Percentiles rank a stretch among this genome's conserved stretches.
phyloP scores from a whole-genome alignment of 1,140 invertebrate genomes.

The Berghia stephanieae region DNA sequence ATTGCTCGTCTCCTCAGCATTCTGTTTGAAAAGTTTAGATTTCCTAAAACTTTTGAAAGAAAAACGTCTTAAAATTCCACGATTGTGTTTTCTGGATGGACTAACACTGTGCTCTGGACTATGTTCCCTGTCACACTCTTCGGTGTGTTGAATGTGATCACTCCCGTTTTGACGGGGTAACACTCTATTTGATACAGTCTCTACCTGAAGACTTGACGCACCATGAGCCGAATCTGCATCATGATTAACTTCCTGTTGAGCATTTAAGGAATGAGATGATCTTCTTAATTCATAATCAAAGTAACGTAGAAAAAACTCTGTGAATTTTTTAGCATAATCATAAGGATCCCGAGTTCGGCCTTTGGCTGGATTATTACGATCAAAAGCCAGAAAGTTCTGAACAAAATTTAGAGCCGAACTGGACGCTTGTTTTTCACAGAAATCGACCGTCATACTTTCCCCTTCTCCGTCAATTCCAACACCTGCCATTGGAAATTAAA shows the following conservation, averaged over 20 bases:
- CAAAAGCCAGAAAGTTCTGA: constrained; percentile 82
- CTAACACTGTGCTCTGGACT: constrained; percentile 67
- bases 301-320: constrained; percentile 78
- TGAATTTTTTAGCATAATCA: constrained; percentile 83
- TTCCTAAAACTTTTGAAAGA: constrained; percentile 78
- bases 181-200: not conserved
- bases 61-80: constrained; percentile 81
- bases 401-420: constrained; percentile 86
- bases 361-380: constrained; percentile 74
- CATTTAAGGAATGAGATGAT: constrained; percentile 37
- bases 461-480: constrained; percentile 46
- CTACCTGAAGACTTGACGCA: constrained; percentile 10
- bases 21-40: constrained; percentile 88
- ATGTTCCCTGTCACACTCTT: constrained; percentile 67
- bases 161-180: constrained; percentile 21
- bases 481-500: constrained; percentile 43
- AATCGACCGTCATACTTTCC: constrained; percentile 71
- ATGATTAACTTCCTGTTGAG: constrained; percentile 38
- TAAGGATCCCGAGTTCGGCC: constrained; percentile 66
- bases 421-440: constrained; percentile 88
- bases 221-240: constrained; percentile 21
- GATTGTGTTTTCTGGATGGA: constrained; percentile 78
- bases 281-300: constrained; percentile 57
- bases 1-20: constrained; percentile 88
- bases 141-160: constrained; percentile 66